Evolutionary conservation across 2,888 invertebrate genomes (phyloP), one percentile per base, ranked within the genome.

Genomic region (Hermaeophaga mercurialis): DNA sequence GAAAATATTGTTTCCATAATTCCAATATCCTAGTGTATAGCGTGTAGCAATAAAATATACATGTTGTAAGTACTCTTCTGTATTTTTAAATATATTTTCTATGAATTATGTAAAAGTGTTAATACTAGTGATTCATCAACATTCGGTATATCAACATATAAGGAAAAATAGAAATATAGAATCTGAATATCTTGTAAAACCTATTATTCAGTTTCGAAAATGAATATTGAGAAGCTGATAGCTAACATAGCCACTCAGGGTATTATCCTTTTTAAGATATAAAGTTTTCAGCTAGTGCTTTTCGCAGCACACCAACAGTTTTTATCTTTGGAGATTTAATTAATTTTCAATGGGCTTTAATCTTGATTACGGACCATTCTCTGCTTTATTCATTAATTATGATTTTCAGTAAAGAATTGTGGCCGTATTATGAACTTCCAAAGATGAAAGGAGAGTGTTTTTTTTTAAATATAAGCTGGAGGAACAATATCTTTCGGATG

Each of bases 1-100:
- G 58, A 88, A 80, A 62, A 90, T 81, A 49, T 88, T 85, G 54
- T 77, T 71, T 28, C 95, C 94, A 80, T 92, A 96, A 75, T 96
- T 96, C 76, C 89, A 94, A 66, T 85, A 86, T 44, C 91, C 91
- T 63, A 96, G 80, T 1, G 82, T 78, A 3, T 93, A 72, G 9
- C 96, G 95, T 59, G 84, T 82, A 0, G 80, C 15, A 5, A 87
- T 81, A 73, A 94, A 92, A 77, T 82, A 94, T 7, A 88, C 45
- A 73, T 95, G 90, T 73, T 93, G 89, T 24, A 81, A 45, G 14
- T 73, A 68, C 11, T 83, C 79, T 33, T 77, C 71, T 66, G 82
- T 81, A 11, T 82, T 82, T n/a, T 68, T 83, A 83, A 1, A 90
- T 63, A 43, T 77, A 75, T 53, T 80, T 76, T 44, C 88, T 81